Conservation (phyloP, 2,888 invertebrate species). For the Megastigmus dorsalis region DNA sequence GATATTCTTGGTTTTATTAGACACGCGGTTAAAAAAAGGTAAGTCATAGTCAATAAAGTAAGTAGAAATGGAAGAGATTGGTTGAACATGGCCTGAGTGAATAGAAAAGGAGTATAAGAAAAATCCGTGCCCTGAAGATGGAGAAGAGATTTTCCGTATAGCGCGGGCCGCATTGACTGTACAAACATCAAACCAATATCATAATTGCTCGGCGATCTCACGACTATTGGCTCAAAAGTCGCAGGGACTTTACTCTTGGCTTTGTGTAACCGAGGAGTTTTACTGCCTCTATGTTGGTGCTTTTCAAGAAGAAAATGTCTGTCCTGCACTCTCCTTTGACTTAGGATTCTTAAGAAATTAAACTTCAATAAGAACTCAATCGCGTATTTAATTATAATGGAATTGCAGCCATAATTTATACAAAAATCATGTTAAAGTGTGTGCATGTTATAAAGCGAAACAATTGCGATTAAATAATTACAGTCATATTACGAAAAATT, state of each 20-base stretch:
- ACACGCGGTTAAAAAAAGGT: too few relatives aligned
- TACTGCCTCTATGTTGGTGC: background rate
- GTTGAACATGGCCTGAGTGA: background rate
- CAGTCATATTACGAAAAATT: too few relatives aligned
- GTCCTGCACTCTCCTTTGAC: slow-evolving; percentile 2
- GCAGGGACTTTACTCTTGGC: slow-evolving; percentile 26
- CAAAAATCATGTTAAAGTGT: too few relatives aligned
- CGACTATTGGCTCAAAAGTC: slow-evolving; percentile 61
- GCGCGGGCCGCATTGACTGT: slow-evolving; percentile 58
- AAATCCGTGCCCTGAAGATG: background rate
- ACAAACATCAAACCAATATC: slow-evolving; percentile 68
- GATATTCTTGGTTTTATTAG: background rate
- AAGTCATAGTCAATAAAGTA: too few relatives aligned
- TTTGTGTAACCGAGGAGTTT: background rate
- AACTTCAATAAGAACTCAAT: slow-evolving; percentile 22
- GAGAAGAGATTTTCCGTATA: slow-evolving; percentile 36
- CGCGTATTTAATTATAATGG: slow-evolving; percentile 18
- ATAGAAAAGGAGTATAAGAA: background rate
- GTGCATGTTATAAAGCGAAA: too few relatives aligned
- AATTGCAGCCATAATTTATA: too few relatives aligned
- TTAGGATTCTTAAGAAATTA: slow-evolving; percentile 38
- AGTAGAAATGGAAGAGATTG: too few relatives aligned
- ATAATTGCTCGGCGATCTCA: slow-evolving; percentile 66
- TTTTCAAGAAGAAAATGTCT: background rate
- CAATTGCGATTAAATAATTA: too few relatives aligned